Base-by-base conservation (phyloP, 2,113 vertebrate species). In the Clarias macrocephalus region DNA sequence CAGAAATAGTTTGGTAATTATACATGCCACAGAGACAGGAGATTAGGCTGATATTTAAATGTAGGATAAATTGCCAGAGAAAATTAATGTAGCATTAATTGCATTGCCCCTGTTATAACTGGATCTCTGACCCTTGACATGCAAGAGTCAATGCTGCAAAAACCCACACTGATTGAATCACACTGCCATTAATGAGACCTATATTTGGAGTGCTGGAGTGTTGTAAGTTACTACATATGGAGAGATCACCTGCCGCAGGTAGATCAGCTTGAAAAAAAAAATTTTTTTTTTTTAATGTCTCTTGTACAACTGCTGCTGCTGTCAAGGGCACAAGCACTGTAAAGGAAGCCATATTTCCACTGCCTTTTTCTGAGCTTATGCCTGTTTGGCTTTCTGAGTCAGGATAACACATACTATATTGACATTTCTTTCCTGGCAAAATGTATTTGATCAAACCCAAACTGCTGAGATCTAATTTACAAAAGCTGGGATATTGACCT, bases 81-180 rank as follows among this genome's bases (percentile, higher is more conserved):
- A 89, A 91, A 91, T 91, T 72, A 89, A 88, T 52, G 59, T 84
- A 28, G 56, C 81, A 86, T 80, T 91, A 89, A 90, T 90, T 89
- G 84, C 75, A 72, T 84, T 77, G 28, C 70, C 83, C 80, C 89
- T 86, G 68, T 87, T 84, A 87, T 89, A 89, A 90, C 89, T 75
- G 23, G 76, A 57, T 83, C 54, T 56, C 18, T 83, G 85, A 91
- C 88, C 88, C 75, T 84, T 81, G 81, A 76, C 85, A 87, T 12
- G 18, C 63, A 68, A 57, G 60, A 88, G 82, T 83, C 56, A 18
- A 37, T 65, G 68, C 52, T 30, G 70, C 63, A 82, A 83, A 89
- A 85, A 11, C 86, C 82, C 72, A 54, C n/a, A 33, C 75, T 89
- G 77, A 88, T 89, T 89, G 65, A 88, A 91, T 89, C 90, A 85